phyloP scores from a whole-genome alignment of 2,888 invertebrate species.

The Tridacna gigas region DNA sequence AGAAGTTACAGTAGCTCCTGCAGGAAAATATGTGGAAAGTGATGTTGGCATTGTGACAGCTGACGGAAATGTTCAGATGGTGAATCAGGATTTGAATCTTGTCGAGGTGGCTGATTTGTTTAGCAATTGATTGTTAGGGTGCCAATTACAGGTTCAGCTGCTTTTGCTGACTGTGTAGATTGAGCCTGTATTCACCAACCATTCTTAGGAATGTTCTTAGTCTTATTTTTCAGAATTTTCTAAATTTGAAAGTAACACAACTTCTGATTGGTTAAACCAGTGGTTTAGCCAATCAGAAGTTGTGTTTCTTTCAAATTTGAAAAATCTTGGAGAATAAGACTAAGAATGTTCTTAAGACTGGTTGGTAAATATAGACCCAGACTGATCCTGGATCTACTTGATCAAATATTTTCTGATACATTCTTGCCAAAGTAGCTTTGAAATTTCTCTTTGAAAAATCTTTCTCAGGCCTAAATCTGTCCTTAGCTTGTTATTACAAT shows the following conservation, averaged over 20 bases:
- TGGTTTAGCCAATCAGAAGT: no score
- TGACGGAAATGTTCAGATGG: slow-evolving; percentile 28
- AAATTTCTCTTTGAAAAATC: not conserved
- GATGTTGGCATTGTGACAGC: slow-evolving; percentile 16
- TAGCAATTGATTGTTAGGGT: slow-evolving; percentile 19
- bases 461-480: no score
- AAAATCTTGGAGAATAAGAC: no score
- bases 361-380: no score
- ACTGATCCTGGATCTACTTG: not conserved
- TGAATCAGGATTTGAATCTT: slow-evolving; percentile 50
- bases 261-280: no score
- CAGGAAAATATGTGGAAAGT: slow-evolving; percentile 34
- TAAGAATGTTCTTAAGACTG: no score
- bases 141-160: not conserved
- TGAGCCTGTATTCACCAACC: no score
- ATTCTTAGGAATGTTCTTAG: no score
- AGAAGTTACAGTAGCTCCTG: slow-evolving; percentile 11
- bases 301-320: no score
- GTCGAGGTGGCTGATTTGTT: slow-evolving; percentile 58
- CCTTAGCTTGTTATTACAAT: no score
- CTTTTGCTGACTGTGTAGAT: not conserved
- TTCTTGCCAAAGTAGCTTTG: not conserved
- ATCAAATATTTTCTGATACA: not conserved
- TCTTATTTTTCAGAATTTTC: no score
- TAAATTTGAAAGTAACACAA: no score